phyloP scores from a whole-genome alignment of 2,113 vertebrate species.

The Brienomyrus brachyistius region DNA sequence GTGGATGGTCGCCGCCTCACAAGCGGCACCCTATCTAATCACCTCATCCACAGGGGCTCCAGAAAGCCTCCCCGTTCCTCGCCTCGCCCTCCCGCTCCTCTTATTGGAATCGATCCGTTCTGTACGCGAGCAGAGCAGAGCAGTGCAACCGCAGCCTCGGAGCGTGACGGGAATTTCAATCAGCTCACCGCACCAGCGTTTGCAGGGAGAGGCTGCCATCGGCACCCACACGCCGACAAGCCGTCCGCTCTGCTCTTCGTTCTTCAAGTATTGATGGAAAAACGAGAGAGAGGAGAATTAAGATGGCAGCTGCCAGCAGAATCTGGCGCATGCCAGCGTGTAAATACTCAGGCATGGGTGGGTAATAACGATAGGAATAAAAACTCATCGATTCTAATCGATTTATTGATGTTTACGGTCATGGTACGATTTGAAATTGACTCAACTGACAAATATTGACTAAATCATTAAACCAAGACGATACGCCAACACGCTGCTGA shows the following conservation, averaged over 20 bases:
- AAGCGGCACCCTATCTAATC: not conserved
- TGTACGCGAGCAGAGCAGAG: not conserved
- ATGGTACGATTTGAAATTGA: not conserved
- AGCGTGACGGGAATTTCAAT: not conserved
- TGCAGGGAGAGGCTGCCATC: not conserved
- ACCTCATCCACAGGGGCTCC: not conserved
- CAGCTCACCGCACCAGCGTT: not conserved
- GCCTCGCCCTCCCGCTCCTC: not conserved
- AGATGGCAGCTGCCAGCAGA: not conserved
- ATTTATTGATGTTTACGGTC: not conserved
- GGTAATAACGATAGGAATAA: not conserved
- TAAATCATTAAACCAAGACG: not conserved
- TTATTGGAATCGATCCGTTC: conserved; percentile 3
- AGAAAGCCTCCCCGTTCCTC: not conserved
- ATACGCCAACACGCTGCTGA: not conserved
- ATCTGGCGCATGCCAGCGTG: not conserved
- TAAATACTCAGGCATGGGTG: not conserved
- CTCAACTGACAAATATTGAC: not conserved
- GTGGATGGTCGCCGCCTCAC: not conserved
- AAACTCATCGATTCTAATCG: not conserved
- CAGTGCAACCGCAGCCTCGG: not conserved
- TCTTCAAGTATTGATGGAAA: not conserved
- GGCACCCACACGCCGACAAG: not conserved
- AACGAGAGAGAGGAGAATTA: not conserved
- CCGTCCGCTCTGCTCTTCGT: not conserved